These are phyloP conservation scores for Oriolus oriolus DNA, from an alignment of 2,113 vertebrate species.

Conservation along the genomic window DNA sequence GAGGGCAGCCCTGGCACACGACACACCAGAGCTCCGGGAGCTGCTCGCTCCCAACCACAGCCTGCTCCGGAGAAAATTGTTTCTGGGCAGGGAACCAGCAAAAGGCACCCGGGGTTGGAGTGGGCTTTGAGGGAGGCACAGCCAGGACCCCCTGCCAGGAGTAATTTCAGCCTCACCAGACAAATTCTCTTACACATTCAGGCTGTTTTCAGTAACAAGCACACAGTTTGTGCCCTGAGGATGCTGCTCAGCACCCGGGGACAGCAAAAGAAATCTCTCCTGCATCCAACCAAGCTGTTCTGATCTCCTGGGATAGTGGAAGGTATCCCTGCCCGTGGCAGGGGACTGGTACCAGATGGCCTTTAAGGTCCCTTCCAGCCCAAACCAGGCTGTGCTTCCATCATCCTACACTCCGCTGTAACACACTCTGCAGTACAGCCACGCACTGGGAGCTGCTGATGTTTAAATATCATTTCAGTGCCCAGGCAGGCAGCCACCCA, in stretches of 20 bases:
- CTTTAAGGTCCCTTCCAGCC: background rate
- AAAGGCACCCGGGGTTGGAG: background rate
- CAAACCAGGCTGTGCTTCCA: background rate
- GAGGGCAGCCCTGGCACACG: background rate
- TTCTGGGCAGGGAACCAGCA: slow-evolving; percentile 6
- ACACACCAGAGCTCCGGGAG: background rate
- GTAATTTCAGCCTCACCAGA: background rate
- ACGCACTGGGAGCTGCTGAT: rapidly evolving
- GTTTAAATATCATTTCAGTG: background rate
- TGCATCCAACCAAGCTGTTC: background rate
- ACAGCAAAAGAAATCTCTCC: background rate
- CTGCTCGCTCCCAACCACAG: background rate
- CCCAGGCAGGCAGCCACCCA: background rate
- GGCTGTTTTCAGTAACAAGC: background rate
- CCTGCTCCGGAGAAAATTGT: background rate
- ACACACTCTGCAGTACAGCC: rapidly evolving
- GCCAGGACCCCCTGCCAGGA: background rate
- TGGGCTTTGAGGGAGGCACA: background rate
- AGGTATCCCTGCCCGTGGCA: background rate
- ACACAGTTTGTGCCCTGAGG: background rate
- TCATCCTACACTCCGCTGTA: background rate
- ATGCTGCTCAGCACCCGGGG: background rate
- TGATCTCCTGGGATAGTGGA: background rate
- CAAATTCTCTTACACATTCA: background rate
- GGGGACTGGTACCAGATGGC: background rate